Evolutionary conservation across 1,140 invertebrate species (phyloP).

Genomic region (Rhynchophorus ferrugineus): DNA sequence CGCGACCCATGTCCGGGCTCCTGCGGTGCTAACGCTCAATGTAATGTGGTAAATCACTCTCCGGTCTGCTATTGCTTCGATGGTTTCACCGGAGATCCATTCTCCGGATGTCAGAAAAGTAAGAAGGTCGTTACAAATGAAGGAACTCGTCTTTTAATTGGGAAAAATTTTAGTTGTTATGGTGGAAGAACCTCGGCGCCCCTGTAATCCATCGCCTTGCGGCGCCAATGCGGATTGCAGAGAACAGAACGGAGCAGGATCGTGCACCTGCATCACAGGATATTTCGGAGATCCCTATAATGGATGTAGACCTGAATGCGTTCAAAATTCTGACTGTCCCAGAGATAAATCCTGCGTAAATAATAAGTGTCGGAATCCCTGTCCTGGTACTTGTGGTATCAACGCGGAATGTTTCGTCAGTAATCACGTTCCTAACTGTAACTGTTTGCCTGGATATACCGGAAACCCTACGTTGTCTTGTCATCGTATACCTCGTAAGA

Average conservation of each 20-base stretch:
- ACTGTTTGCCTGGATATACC: slow-evolving; percentile 57
- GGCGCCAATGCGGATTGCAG: slow-evolving; percentile 75
- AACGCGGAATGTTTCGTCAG: slow-evolving; percentile 62
- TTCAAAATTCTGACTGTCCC: slow-evolving; percentile 58
- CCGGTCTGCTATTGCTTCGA: slow-evolving; percentile 49
- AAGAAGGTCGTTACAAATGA: too few relatives aligned
- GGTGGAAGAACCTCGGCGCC: slow-evolving; percentile 43
- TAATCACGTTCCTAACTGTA: slow-evolving; percentile 63
- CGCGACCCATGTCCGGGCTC: slow-evolving; percentile 58
- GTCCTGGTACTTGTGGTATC: slow-evolving; percentile 54
- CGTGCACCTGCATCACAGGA: slow-evolving; percentile 61
- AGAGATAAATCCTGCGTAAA: slow-evolving; percentile 54
- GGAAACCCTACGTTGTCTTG: slow-evolving; percentile 54
- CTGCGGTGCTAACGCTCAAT: slow-evolving; percentile 57
- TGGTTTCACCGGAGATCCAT: slow-evolving; percentile 50
- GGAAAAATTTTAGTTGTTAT: slow-evolving; percentile 36
- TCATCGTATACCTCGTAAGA: slow-evolving; percentile 38
- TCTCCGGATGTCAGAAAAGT: slow-evolving; percentile 45
- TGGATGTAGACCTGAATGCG: slow-evolving; percentile 68
- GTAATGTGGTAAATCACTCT: slow-evolving; percentile 57
- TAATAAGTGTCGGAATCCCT: slow-evolving; percentile 59
- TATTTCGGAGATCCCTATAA: slow-evolving; percentile 64
- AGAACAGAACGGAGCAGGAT: slow-evolving; percentile 60
- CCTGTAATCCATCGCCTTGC: slow-evolving; percentile 61
- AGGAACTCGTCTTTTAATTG: slow-evolving; percentile 18